Percentiles rank a stretch among this genome's conserved stretches.
These are phyloP conservation scores for Lysandra bellargus DNA, from an alignment of 2,888 invertebrate species.

Conservation along the genomic window DNA sequence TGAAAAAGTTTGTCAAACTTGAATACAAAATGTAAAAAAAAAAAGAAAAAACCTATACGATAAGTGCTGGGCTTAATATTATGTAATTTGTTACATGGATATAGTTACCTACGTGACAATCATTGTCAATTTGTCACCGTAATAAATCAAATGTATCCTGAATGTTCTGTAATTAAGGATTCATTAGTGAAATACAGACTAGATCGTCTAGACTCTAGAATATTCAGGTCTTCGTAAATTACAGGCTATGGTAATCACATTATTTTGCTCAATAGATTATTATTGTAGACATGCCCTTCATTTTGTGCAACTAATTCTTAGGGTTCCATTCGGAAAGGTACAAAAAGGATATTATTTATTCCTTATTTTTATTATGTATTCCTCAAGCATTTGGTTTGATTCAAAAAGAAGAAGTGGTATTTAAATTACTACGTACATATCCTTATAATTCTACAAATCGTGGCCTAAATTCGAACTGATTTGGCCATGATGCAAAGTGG, in stretches of 20 bases:
- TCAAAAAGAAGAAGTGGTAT: too few relatives aligned
- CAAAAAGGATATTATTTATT: too few relatives aligned
- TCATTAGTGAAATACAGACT: not conserved
- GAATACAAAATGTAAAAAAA: too few relatives aligned
- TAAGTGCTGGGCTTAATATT: not conserved
- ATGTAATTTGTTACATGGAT: not conserved
- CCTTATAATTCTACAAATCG: too few relatives aligned
- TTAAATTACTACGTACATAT: too few relatives aligned
- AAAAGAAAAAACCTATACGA: not conserved
- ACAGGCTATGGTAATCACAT: not conserved
- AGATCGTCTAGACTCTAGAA: not conserved
- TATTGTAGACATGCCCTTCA: not conserved
- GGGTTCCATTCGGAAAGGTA: not conserved
- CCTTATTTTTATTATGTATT: too few relatives aligned
- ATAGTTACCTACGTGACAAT: not conserved
- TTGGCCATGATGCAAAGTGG: too few relatives aligned
- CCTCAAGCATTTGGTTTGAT: too few relatives aligned
- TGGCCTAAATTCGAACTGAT: too few relatives aligned
- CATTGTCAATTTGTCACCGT: not conserved
- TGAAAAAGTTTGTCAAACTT: too few relatives aligned
- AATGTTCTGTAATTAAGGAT: not conserved
- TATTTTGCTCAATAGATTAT: not conserved
- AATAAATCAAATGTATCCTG: not conserved
- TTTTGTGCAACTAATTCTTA: not conserved
- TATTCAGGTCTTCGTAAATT: not conserved